Evolutionary conservation across 2,888 invertebrate genomes (phyloP).

Genomic region (Epinotia brunnichana): DNA sequence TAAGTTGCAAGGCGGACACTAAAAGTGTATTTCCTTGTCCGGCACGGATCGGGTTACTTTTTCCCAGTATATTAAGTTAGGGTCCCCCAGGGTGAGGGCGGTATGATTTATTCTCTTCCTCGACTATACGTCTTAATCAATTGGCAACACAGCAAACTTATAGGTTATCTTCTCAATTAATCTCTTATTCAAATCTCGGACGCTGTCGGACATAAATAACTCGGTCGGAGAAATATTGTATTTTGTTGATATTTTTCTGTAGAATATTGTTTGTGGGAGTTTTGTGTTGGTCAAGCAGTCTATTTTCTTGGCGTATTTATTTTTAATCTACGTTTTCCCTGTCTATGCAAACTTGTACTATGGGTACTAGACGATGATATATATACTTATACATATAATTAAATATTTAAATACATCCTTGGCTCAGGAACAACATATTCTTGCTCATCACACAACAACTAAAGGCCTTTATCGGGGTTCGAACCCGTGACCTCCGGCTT

Average conservation of each 20-base stretch:
- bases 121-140: constrained; percentile 54
- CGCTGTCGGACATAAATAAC: constrained; percentile 42
- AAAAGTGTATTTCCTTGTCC: constrained; percentile 62
- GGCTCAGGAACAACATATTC: too few species aligned
- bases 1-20: constrained; percentile 43
- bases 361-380: too few species aligned
- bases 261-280: background rate
- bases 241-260: constrained; percentile 20
- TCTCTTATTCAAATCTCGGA: constrained; percentile 42
- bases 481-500: too few species aligned
- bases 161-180: constrained; percentile 42
- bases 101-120: constrained; percentile 70
- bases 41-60: constrained; percentile 69
- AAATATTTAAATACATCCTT: too few species aligned
- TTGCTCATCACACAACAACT: too few species aligned
- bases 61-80: constrained; percentile 79
- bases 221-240: constrained; percentile 28
- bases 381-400: too few species aligned
- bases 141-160: constrained; percentile 32
- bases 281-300: background rate
- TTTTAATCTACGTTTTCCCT: too few species aligned
- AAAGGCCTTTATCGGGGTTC: too few species aligned
- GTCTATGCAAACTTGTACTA: too few species aligned
- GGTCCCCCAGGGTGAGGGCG: constrained; percentile 61
- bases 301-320: background rate